phyloP scores from a whole-genome alignment of 2,113 vertebrate genomes.

The Apistogramma diplotaenia region DNA sequence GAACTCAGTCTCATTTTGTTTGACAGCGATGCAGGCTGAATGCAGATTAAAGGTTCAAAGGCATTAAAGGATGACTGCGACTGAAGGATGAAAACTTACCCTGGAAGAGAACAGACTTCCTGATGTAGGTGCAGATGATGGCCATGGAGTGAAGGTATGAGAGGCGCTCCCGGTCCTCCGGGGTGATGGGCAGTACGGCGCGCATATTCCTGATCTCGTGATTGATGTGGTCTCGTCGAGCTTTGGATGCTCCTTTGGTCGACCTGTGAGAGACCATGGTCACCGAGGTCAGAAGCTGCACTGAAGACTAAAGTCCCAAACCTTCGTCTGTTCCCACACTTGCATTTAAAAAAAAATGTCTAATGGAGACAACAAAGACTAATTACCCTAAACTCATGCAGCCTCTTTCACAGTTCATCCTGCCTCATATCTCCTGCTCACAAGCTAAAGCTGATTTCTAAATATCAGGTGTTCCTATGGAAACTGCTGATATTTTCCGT shows the following conservation, averaged over 20 bases:
- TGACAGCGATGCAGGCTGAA: not conserved
- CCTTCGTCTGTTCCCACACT: not conserved
- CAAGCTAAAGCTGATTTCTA: no score
- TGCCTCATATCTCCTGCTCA: no score
- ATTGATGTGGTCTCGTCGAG: conserved; percentile 85
- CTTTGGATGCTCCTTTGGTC: conserved; percentile 88
- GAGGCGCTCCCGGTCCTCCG: conserved; percentile 79
- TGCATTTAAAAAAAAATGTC: not conserved
- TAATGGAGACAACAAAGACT: no score
- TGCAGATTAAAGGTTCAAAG: conserved; percentile 1
- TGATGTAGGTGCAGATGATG: conserved; percentile 80
- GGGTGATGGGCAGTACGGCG: conserved; percentile 78
- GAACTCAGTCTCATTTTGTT: conserved; percentile 4
- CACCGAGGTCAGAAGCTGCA: conserved; percentile 1
- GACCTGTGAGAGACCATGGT: conserved; percentile 77
- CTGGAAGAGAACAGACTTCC: conserved; percentile 68
- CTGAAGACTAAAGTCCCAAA: not conserved
- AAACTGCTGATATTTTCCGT: no score
- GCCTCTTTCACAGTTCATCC: no score
- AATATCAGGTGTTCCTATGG: no score
- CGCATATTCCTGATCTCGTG: conserved; percentile 82
- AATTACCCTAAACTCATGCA: no score
- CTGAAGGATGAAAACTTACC: conserved; percentile 53
- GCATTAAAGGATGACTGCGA: not conserved
- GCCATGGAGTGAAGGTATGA: conserved; percentile 89